A percentile compares a stretch with the other conserved stretches of the same genome.
These are phyloP conservation scores for Lysandra bellargus DNA, from an alignment of 2,888 invertebrate species.

Conservation along the genomic window DNA sequence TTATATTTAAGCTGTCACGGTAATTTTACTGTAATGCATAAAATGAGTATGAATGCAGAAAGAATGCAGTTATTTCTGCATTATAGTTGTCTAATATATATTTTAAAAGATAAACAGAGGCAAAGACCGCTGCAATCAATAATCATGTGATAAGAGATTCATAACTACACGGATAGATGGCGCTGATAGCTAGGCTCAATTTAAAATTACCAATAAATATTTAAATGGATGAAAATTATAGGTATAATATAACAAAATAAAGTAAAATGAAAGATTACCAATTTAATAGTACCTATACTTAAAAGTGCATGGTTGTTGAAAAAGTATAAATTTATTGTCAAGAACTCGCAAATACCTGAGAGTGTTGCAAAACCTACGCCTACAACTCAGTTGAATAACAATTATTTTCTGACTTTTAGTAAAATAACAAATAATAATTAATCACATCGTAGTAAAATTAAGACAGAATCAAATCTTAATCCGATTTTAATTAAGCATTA, in stretches of 20 bases:
- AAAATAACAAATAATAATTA: no score
- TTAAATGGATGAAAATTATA: not conserved
- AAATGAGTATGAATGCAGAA: not conserved
- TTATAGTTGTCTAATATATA: not conserved
- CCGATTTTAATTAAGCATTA: no score
- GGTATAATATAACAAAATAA: not conserved
- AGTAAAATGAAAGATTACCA: no score
- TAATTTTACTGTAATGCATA: not conserved
- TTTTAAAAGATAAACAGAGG: not conserved
- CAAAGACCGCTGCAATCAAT: slow-evolving; percentile 2
- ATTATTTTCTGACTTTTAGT: no score
- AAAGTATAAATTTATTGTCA: not conserved
- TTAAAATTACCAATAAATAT: no score
- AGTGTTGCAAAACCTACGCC: not conserved
- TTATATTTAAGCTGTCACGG: not conserved
- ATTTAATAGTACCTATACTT: not conserved
- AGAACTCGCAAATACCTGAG: not conserved
- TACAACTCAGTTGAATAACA: no score
- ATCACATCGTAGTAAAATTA: no score
- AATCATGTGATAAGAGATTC: slow-evolving; percentile 27
- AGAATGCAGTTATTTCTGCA: slow-evolving; percentile 5
- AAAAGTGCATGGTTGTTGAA: not conserved
- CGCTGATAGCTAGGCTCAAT: not conserved
- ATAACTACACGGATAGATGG: not conserved
- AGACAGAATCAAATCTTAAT: no score